A percentile compares a stretch with the other conserved stretches of the same genome.
These are phyloP conservation scores for Apistogramma diplotaenia DNA, from an alignment of 2,113 vertebrate species.

Conservation along the genomic window DNA sequence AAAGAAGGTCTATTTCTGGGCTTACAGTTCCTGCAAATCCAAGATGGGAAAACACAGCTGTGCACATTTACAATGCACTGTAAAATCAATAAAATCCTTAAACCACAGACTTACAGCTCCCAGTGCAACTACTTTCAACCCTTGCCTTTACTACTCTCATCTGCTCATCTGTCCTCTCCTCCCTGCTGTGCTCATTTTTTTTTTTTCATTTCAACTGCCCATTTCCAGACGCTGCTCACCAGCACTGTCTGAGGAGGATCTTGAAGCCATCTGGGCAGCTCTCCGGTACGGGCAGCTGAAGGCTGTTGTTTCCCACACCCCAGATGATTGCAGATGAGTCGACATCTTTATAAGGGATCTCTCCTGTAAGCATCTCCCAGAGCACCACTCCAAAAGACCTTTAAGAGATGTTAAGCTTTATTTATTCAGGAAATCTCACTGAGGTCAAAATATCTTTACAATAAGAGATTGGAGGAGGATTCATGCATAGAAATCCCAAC, in stretches of 20 bases:
- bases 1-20: constrained; percentile 94
- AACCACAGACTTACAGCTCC: constrained; percentile 18
- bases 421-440: not conserved
- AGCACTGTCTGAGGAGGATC: constrained; percentile 94
- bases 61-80: constrained; percentile 24
- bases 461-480: not conserved
- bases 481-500: not conserved
- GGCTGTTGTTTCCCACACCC: constrained; percentile 98
- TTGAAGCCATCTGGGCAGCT: constrained; percentile 98
- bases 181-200: not conserved
- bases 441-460: not conserved
- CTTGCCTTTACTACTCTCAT: not conserved
- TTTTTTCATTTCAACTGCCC: not conserved
- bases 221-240: constrained; percentile 78
- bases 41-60: constrained; percentile 31
- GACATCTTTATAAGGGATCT: constrained; percentile 97
- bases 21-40: constrained; percentile 89
- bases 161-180: not conserved
- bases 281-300: constrained; percentile 93
- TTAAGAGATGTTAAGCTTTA: not conserved
- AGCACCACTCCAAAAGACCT: constrained; percentile 86
- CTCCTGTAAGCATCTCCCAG: constrained; percentile 95
- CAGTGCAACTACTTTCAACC: not conserved
- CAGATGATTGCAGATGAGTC: constrained; percentile 98
- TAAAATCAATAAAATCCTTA: constrained; percentile 42